Evolutionary conservation across 2,113 vertebrate genomes (phyloP), one percentile per base, ranked within the genome.

Genomic region (Cyanoderma ruficeps): DNA sequence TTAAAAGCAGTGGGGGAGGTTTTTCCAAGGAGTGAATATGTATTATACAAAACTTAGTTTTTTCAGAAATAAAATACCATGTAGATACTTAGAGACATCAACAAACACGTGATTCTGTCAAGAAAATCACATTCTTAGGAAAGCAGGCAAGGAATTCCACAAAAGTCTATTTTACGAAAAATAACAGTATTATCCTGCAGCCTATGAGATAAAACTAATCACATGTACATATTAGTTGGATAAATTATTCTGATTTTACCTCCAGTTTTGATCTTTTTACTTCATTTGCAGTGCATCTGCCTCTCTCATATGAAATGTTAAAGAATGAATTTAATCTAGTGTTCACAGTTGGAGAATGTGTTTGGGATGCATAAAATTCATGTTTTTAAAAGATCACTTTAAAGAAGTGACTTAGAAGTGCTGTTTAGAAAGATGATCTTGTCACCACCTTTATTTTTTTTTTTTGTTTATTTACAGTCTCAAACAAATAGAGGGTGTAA

Each of bases 1-100:
- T 94, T 86, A 79, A 90, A 86, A 96, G 85, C 79, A 70, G 94
- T 93, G 94, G 94, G 92, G 88, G 95, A 96, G 92, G 93, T 93
- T 96, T 94, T 68, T 75, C 79, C 86, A 86, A 86, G 52, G 18
- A 78, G 47, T 71, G 90, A 89, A 71, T 83, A 89, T 81, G 44
- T 80, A 90, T 93, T 96, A 85, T 9, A 88, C 23, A 92, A 93
- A 92, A 88, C 79, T 92, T 57, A 35, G 60, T 78, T 89, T 92
- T 89, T 71, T 88, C 64, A 90, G 42, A 80, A 87, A 86, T 78
- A 92, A 94, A 95, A 74, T 37, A 77, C 22, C 47, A 83, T 49
- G 44, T 59, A 91, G 63, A 85, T n/a, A 52, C 35, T 53, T 63
- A 86, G 8, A 68, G 49, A 68, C 71, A 92, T 74, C 71, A 93